Percentiles rank a stretch among this genome's conserved stretches.
phyloP scores from a whole-genome alignment of 2,797 vertebrate genomes.

The Microcaecilia unicolor region DNA sequence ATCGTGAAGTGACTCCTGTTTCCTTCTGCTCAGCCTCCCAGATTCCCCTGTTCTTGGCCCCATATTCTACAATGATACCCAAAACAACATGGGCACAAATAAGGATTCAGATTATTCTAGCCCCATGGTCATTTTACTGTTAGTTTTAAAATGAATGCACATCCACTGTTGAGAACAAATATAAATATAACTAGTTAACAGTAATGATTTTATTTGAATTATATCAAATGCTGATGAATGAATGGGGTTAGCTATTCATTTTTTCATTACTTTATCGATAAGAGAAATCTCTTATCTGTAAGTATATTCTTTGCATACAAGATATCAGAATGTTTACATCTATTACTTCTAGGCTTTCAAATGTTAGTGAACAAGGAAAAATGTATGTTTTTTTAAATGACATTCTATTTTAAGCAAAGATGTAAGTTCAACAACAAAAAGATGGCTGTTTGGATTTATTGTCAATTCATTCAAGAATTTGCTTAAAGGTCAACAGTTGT shows the following conservation, averaged over 20 bases:
- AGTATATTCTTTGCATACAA: conserved; percentile 25
- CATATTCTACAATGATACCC: too few relatives aligned
- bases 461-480: conserved; percentile 1
- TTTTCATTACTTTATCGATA: conserved; percentile 26
- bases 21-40: too few relatives aligned
- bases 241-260: background rate
- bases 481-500: background rate
- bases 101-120: too few relatives aligned
- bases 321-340: conserved; percentile 20
- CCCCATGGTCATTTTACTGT: too few relatives aligned
- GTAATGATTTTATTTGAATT: too few relatives aligned
- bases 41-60: too few relatives aligned
- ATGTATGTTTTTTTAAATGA: conserved; percentile 7
- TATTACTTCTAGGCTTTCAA: conserved; percentile 9
- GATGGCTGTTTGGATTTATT: conserved; percentile 1
- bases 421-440: conserved; percentile 14
- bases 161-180: too few relatives aligned
- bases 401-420: conserved; percentile 13
- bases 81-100: too few relatives aligned
- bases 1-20: too few relatives aligned
- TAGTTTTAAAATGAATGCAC: too few relatives aligned
- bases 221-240: too few relatives aligned
- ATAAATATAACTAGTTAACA: too few relatives aligned
- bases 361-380: conserved; percentile 19
- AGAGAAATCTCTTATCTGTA: conserved; percentile 27